phyloP scores from a whole-genome alignment of 2,797 vertebrate species.

The Anisognathus igniventris region DNA sequence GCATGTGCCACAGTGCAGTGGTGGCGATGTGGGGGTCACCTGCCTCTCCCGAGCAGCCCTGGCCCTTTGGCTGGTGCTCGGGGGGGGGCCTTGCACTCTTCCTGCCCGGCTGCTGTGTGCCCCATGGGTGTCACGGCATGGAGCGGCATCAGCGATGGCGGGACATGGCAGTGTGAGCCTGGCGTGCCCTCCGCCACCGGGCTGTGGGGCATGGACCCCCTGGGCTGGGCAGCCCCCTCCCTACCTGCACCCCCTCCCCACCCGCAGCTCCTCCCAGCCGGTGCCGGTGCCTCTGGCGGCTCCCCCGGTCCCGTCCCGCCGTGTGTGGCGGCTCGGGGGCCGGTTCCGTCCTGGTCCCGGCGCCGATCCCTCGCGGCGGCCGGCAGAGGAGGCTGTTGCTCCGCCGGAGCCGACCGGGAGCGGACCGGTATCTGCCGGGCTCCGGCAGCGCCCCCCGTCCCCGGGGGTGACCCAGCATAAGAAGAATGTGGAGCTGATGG shows the following conservation, averaged over 20 bases:
- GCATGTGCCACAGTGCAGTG: background rate
- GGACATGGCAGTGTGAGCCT: background rate
- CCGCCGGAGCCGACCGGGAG: background rate
- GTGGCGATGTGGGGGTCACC: background rate
- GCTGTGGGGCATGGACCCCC: background rate
- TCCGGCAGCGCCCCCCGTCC: background rate
- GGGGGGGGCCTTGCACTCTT: rapidly evolving
- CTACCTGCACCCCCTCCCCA: background rate
- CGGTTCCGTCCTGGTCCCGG: background rate
- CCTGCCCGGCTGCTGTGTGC: background rate
- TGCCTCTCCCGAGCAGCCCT: background rate
- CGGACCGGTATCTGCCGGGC: background rate
- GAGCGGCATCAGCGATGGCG: background rate
- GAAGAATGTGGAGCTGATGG: background rate
- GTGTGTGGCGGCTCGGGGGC: background rate
- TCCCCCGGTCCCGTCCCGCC: background rate
- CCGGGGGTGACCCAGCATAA: rapidly evolving
- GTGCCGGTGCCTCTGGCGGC: background rate
- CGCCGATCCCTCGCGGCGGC: background rate
- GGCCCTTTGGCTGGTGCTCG: background rate
- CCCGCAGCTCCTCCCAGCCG: background rate
- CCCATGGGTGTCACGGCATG: background rate
- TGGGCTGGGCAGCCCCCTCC: background rate
- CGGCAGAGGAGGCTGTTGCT: slow-evolving; percentile 55
- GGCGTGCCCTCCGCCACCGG: background rate